Evolutionary conservation across 2,888 invertebrate genomes (phyloP).

Genomic region (Xestia sexstrigata): DNA sequence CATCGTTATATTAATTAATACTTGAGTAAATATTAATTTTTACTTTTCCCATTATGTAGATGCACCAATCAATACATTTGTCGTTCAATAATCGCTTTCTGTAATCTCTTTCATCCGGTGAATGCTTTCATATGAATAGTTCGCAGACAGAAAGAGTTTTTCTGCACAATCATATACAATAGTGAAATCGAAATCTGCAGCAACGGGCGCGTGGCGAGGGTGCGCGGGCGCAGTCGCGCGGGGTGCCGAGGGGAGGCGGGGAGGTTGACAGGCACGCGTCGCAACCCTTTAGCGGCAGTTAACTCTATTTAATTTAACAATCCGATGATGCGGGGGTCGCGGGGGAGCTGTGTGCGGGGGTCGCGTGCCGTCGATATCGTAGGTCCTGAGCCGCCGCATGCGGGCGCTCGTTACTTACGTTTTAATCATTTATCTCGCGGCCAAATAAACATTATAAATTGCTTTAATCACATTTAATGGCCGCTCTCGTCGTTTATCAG

Average conservation of each 20-base stretch:
- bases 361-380: slow-evolving; percentile 65
- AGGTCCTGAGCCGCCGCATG: slow-evolving; percentile 58
- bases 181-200: slow-evolving; percentile 77
- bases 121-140: slow-evolving; percentile 40
- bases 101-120: slow-evolving; percentile 44
- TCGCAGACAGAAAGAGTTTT: slow-evolving; percentile 55
- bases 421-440: slow-evolving; percentile 73
- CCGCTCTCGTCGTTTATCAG: slow-evolving; percentile 60
- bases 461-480: slow-evolving; percentile 82
- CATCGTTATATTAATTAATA: neutral
- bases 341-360: slow-evolving; percentile 33
- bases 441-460: slow-evolving; percentile 83
- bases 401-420: slow-evolving; percentile 67
- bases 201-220: slow-evolving; percentile 60
- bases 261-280: slow-evolving; percentile 68
- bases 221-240: slow-evolving; percentile 69
- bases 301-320: slow-evolving; percentile 80
- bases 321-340: slow-evolving; percentile 57
- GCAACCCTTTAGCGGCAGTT: slow-evolving; percentile 81
- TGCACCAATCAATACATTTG: slow-evolving; percentile 20
- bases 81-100: slow-evolving; percentile 31
- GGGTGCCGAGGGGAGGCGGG: slow-evolving; percentile 53
- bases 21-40: neutral
- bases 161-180: slow-evolving; percentile 67
- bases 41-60: neutral